Evolutionary conservation across 1,140 invertebrate species (phyloP).

Genomic region (Harlomillsia oculata): DNA sequence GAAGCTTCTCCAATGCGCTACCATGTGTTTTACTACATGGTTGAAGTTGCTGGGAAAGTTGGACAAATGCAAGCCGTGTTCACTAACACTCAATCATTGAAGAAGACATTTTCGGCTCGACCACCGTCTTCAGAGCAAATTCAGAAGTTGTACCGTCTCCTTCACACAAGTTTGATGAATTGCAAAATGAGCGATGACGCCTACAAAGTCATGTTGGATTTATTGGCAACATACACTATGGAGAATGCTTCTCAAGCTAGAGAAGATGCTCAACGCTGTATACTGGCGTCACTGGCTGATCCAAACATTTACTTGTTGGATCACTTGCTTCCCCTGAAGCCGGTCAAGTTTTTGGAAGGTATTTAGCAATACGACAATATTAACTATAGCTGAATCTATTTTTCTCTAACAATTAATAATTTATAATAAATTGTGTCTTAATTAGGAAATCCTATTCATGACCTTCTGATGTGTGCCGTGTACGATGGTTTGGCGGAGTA

Average conservation of each 20-base stretch:
- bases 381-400: not conserved
- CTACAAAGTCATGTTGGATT: conserved; percentile 78
- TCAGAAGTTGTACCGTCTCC: conserved; percentile 71
- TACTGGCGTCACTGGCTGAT: conserved; percentile 86
- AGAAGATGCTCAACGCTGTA: conserved; percentile 93
- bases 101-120: conserved; percentile 69
- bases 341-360: conserved; percentile 84
- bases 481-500: conserved; percentile 85
- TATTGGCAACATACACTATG: conserved; percentile 88
- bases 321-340: conserved; percentile 82
- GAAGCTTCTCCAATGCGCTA: conserved; percentile 73
- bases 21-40: conserved; percentile 81
- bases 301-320: conserved; percentile 90
- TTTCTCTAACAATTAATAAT: not conserved
- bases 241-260: conserved; percentile 92
- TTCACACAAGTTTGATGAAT: conserved; percentile 76
- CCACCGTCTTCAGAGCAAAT: conserved; percentile 81
- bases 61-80: conserved; percentile 73
- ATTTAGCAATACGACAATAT: not conserved
- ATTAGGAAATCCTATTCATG: conserved; percentile 78
- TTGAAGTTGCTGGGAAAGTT: conserved; percentile 75
- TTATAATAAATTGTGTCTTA: not conserved
- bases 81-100: conserved; percentile 63
- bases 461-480: conserved; percentile 91
- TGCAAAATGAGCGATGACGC: conserved; percentile 53